Base-by-base conservation (phyloP, 2,888 invertebrate species). In the Cataglyphis altisquamis region DNA sequence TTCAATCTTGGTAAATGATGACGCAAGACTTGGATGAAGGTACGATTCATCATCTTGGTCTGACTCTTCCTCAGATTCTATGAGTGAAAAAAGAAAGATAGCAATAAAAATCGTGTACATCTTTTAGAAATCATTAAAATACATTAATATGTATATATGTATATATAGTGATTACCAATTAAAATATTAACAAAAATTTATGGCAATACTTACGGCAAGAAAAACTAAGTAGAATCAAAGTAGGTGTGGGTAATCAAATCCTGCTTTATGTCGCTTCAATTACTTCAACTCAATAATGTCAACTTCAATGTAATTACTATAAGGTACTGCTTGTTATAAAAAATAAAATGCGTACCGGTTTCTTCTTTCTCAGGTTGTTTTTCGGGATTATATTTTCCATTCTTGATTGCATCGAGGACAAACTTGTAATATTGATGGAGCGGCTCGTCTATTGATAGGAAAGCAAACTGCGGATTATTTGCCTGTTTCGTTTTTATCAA, bases 401-500 rank as follows among this genome's bases (percentile, higher is more conserved):
- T 96, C 93, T 97, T 97, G 86, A 97, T 96, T n/a, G 96, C 96
- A 74, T 95, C 95, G 84, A 97, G 94, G 4, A 98, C 95, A 88
- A 97, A 97, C 86, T 97, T 97, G 95, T 99, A 99, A 95, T 99
- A 99, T 0, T 97, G 97, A 95, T 99, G 97, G 60, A 99, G 95
- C 0, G 95, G 95, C 84, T 98, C 97, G 87, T 98, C 98, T 93
- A 98, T 98, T 83, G 98, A 97, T 84, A 99, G 96, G 95, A 99
- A 99, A 88, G 97, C 96, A 95, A 99, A 99, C 95, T 99, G 98
- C 0, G 97, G 96, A 95, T 99, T 99, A 93, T 97, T 97, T 0
- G 98, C 96, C 95, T 99, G 99, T 95, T 99, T 99, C 4, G 99
- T 98, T 95, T 99, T 99, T 89, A 99, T 97, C 15, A 99, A 96